Percentiles rank a stretch among this genome's conserved stretches.
Conservation (phyloP, 2,888 invertebrate species). For the Sesamia inferens region DNA sequence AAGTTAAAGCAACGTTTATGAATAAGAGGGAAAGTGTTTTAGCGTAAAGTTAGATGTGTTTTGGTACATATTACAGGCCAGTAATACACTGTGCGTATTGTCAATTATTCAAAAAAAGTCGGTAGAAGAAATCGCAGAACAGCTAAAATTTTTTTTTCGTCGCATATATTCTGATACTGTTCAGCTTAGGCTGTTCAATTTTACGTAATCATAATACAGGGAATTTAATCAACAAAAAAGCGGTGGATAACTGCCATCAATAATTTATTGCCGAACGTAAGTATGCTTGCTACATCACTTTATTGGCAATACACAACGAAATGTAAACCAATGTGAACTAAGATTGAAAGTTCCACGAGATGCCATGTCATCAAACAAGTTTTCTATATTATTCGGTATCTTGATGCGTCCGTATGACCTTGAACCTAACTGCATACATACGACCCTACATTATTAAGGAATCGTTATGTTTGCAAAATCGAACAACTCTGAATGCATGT, state of each 20-base stretch:
- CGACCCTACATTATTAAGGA: not conserved
- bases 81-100: not conserved
- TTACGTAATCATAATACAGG: not conserved
- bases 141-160: not conserved
- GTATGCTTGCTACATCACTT: not conserved
- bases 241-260: not conserved
- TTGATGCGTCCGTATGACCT: not conserved
- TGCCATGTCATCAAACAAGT: not conserved
- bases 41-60: too few relatives aligned
- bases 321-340: not conserved
- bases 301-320: not conserved
- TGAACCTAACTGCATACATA: not conserved
- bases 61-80: not conserved
- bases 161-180: not conserved
- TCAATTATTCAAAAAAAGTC: not conserved
- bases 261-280: not conserved
- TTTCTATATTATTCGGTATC: too few relatives aligned
- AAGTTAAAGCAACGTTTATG: too few relatives aligned
- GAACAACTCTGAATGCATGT: not conserved
- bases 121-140: not conserved
- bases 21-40: too few relatives aligned
- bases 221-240: not conserved
- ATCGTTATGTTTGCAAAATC: slow-evolving; percentile 5
- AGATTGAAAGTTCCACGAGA: not conserved
- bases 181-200: not conserved